Conservation (phyloP, 2,113 vertebrate species). For the Mystacornis crossleyi region DNA sequence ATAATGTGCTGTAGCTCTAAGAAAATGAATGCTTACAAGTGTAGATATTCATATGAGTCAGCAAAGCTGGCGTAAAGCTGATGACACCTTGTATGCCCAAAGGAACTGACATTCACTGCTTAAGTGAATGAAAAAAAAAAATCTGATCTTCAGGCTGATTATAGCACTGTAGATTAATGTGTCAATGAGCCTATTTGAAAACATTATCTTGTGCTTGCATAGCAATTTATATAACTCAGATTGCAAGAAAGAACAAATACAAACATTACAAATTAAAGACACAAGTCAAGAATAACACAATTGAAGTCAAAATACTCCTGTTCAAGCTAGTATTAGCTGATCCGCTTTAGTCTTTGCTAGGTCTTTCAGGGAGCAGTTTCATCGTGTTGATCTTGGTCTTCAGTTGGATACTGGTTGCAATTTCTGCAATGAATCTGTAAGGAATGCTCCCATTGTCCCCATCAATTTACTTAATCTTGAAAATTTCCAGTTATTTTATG, state of each 20-base stretch:
- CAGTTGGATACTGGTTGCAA: not conserved
- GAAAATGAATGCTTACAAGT: conserved; percentile 62
- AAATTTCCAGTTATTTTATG: not conserved
- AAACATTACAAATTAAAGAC: not conserved
- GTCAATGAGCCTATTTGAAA: conserved; percentile 35
- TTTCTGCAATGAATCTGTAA: not conserved
- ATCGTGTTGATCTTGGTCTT: not conserved
- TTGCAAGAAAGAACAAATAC: conserved; percentile 38
- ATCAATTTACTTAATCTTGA: not conserved
- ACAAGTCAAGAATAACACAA: conserved; percentile 7
- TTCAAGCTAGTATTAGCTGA: conserved; percentile 11
- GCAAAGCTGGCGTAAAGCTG: conserved; percentile 53
- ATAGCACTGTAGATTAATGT: conserved; percentile 35
- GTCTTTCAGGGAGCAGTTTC: not conserved
- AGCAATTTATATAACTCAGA: conserved; percentile 47
- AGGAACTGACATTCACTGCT: conserved; percentile 48
- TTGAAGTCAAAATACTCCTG: conserved; percentile 2
- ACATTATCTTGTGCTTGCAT: conserved; percentile 47
- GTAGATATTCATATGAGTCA: conserved; percentile 63
- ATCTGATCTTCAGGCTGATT: conserved; percentile 17
- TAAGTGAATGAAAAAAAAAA: conserved; percentile 36
- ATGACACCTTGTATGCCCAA: conserved; percentile 52
- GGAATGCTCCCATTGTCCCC: not conserved
- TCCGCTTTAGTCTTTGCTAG: not conserved
- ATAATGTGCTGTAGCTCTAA: conserved; percentile 45